Evolutionary conservation across 2,113 vertebrate species (phyloP).

Genomic region (pig (Sus scrofa)): DNA sequence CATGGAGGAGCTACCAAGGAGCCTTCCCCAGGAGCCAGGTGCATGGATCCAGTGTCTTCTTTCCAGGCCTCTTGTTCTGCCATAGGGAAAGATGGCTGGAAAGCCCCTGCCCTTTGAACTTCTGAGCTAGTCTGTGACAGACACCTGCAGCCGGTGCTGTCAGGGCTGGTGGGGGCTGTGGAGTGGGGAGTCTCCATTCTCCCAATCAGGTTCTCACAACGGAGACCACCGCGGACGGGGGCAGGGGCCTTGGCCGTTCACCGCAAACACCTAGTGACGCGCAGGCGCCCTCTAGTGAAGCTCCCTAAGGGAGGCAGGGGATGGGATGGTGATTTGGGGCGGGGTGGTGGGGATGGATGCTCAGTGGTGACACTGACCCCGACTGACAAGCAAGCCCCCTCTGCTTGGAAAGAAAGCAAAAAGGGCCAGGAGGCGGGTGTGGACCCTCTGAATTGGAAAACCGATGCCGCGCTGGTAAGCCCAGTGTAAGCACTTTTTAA

Average conservation of each 20-base stretch:
- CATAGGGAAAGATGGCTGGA: background rate
- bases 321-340: background rate
- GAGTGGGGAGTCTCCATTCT: background rate
- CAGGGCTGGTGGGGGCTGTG: background rate
- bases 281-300: background rate
- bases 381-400: background rate
- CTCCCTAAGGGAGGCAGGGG: background rate
- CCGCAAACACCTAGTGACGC: background rate
- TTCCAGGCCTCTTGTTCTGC: background rate
- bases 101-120: background rate
- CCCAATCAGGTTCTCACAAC: too few species aligned
- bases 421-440: background rate
- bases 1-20: rapidly evolving
- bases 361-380: background rate
- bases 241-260: background rate
- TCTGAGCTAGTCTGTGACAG: background rate
- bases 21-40: background rate
- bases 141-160: background rate
- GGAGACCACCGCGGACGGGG: background rate
- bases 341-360: background rate
- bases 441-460: background rate
- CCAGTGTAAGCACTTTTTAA: background rate
- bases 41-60: background rate
- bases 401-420: background rate
- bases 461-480: background rate